Evolutionary conservation across 2,797 vertebrate species (phyloP).

Genomic region (Neoniphon sammara): DNA sequence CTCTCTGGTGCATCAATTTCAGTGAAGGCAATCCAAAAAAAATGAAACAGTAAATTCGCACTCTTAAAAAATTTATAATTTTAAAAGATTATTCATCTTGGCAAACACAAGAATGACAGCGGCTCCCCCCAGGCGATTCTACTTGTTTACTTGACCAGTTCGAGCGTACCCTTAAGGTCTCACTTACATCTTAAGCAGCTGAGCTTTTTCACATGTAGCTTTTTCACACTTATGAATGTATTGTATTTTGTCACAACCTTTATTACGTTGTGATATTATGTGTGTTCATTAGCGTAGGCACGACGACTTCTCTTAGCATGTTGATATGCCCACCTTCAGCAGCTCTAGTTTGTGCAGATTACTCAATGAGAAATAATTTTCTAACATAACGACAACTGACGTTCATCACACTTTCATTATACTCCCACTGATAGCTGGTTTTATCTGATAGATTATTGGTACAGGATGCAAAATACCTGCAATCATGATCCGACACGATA

Average conservation of each 20-base stretch:
- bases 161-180: not conserved
- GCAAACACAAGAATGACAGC: no score
- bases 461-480: constrained; percentile 12
- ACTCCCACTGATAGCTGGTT: constrained; percentile 6
- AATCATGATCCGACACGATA: constrained; percentile 33
- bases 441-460: constrained; percentile 11
- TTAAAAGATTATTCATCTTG: no score
- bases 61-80: no score
- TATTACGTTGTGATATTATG: not conserved
- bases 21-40: no score
- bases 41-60: no score
- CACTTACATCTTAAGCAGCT: not conserved
- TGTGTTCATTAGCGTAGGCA: not conserved
- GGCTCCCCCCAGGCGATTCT: no score
- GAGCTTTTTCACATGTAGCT: no score
- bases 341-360: not conserved
- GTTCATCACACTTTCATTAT: constrained; percentile 7
- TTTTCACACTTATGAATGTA: not conserved
- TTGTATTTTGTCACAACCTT: not conserved
- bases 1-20: no score
- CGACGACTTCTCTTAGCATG: not conserved
- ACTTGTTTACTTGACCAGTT: constrained; percentile 15
- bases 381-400: not conserved
- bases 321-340: not conserved
- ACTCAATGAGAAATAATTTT: constrained; percentile 7